These are phyloP conservation scores for Agraylea sexmaculata DNA, from an alignment of 1,140 invertebrate species.

Conservation along the genomic window DNA sequence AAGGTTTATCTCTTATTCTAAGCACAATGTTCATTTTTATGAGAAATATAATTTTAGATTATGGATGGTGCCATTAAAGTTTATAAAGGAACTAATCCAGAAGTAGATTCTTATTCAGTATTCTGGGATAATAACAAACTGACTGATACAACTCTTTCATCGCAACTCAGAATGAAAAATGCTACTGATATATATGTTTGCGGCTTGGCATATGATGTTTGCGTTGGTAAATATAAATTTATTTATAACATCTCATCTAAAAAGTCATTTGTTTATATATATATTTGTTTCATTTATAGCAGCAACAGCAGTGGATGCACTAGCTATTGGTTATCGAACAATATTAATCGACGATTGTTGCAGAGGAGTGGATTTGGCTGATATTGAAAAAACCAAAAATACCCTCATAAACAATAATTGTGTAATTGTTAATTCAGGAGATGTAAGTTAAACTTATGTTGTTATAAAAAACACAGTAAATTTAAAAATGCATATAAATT, in stretches of 20 bases:
- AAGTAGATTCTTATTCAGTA: slow-evolving; percentile 94
- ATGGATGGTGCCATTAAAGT: slow-evolving; percentile 67
- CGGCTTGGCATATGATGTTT: slow-evolving; percentile 92
- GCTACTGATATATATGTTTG: slow-evolving; percentile 92
- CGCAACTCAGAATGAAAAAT: slow-evolving; percentile 62
- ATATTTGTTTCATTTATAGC: slow-evolving; percentile 38
- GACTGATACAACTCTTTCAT: slow-evolving; percentile 73
- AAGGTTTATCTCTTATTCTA: slow-evolving; percentile 45
- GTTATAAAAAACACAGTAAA: background rate
- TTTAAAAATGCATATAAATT: too few species aligned
- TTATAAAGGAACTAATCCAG: slow-evolving; percentile 88
- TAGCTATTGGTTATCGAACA: slow-evolving; percentile 82
- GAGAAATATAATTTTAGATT: slow-evolving; percentile 31
- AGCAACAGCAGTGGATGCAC: slow-evolving; percentile 73
- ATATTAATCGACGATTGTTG: slow-evolving; percentile 84
- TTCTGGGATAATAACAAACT: slow-evolving; percentile 96
- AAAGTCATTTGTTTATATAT: background rate
- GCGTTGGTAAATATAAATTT: slow-evolving; percentile 61
- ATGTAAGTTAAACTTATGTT: slow-evolving; percentile 27
- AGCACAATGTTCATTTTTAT: background rate
- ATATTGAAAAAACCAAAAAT: slow-evolving; percentile 73
- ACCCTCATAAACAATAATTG: slow-evolving; percentile 61
- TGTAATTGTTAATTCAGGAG: slow-evolving; percentile 62
- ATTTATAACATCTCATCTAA: slow-evolving; percentile 3
- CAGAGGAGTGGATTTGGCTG: slow-evolving; percentile 71